Evolutionary conservation across 2,888 invertebrate species (phyloP), one percentile per base, ranked within the genome.

Genomic region (Drosophila gaucha): DNA sequence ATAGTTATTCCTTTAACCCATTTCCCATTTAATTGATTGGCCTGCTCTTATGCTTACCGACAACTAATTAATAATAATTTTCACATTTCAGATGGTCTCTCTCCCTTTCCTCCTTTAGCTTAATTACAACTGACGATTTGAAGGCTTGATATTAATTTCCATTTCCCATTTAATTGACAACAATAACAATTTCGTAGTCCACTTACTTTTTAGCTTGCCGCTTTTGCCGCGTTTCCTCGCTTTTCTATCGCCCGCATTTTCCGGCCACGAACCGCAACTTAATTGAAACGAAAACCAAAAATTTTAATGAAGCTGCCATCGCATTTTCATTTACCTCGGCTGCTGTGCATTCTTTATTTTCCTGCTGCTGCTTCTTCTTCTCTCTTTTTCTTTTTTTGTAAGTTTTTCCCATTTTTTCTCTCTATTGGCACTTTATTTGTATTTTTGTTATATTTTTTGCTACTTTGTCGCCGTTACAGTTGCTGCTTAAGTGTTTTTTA

Each of bases 201-300:
- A 47, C 43, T 59, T 41, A 46, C 31, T 18, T n/a, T 22, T 2
- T n/a, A n/a, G n/a, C n/a, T n/a, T n/a, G n/a, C n/a, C n/a, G n/a
- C n/a, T n/a, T n/a, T n/a, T n/a, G n/a, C n/a, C n/a, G n/a, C n/a
- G n/a, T n/a, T n/a, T n/a, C n/a, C n/a, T n/a, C 1, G n/a, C 8
- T 38, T 28, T 26, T 26, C 30, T 18, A 12, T 12, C 73, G 56
- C 74, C 74, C 66, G 68, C 79, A 78, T 67, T 86, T 86, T 70
- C 73, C 72, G 74, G 70, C 74, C 74, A 83, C 60, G 51, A 80
- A 68, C 80, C 86, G 86, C 86, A 83, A 80, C 74, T 83, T 80
- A 86, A 80, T 80, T 80, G 86, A 83, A 80, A 80, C 77, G 86
- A 74, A 80, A 77, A 84, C 74, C 84, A 67, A 63, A 65, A 83